A percentile compares a stretch with the other conserved stretches of the same genome.
phyloP scores from a whole-genome alignment of 2,888 invertebrate species.

The Syrphus vitripennis region DNA sequence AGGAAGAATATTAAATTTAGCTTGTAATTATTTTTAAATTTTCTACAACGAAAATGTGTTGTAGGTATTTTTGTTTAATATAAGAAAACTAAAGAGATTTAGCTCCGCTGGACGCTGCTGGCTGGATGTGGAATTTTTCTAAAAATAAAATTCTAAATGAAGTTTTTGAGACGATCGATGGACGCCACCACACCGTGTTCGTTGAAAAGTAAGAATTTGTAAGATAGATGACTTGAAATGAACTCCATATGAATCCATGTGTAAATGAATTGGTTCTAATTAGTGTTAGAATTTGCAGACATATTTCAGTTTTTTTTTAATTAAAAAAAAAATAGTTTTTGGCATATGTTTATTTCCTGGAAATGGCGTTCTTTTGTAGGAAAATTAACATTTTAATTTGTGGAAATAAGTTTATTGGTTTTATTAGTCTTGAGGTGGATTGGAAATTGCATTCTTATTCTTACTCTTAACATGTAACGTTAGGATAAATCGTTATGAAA shows the following conservation, averaged over 20 bases:
- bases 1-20: constrained; percentile 42
- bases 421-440: too few relatives aligned
- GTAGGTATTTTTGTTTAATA: background rate
- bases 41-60: background rate
- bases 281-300: constrained; percentile 28
- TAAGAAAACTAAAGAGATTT: background rate
- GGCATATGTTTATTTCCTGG: background rate
- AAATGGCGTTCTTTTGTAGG: background rate
- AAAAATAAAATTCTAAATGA: constrained; percentile 55
- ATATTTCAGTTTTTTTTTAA: constrained; percentile 31
- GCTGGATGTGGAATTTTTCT: constrained; percentile 54
- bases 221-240: constrained; percentile 27
- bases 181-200: background rate
- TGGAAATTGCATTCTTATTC: too few relatives aligned
- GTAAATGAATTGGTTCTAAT: constrained; percentile 31
- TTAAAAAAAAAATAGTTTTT: background rate
- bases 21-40: constrained; percentile 11
- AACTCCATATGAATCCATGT: constrained; percentile 25
- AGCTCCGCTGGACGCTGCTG: background rate
- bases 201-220: background rate
- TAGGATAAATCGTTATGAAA: too few relatives aligned
- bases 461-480: too few relatives aligned
- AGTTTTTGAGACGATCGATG: background rate
- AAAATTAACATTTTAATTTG: background rate
- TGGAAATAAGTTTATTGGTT: too few relatives aligned